These are phyloP conservation scores for Amblyteles armatorius DNA, from an alignment of 2,888 invertebrate species.

Conservation along the genomic window DNA sequence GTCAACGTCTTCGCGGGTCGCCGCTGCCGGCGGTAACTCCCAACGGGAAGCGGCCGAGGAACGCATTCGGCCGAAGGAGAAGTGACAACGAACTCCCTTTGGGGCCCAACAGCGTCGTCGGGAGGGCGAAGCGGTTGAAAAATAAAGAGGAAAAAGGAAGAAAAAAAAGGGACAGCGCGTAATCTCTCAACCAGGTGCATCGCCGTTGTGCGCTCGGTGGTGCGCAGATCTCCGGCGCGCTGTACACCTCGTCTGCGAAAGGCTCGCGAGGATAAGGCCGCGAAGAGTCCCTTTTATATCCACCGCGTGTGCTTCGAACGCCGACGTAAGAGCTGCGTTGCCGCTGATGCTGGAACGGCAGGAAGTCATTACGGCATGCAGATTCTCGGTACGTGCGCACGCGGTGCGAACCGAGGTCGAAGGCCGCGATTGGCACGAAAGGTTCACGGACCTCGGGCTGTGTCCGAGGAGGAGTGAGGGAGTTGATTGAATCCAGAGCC, in stretches of 20 bases:
- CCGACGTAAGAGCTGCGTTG: slow-evolving; percentile 18
- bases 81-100: slow-evolving; percentile 25
- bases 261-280: slow-evolving; percentile 35
- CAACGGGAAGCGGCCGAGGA: slow-evolving; percentile 12
- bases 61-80: slow-evolving; percentile 29
- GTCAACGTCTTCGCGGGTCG: slow-evolving; percentile 51
- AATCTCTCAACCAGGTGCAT: neutral
- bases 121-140: too few relatives aligned
- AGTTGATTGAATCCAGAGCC: slow-evolving; percentile 13
- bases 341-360: slow-evolving; percentile 71
- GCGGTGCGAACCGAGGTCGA: slow-evolving; percentile 67
- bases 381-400: slow-evolving; percentile 73
- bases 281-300: slow-evolving; percentile 40
- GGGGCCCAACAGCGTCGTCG: neutral
- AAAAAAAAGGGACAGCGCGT: neutral
- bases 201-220: neutral
- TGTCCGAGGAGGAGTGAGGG: neutral
- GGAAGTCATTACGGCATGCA: slow-evolving; percentile 82
- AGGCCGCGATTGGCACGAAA: slow-evolving; percentile 46
- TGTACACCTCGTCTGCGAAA: slow-evolving; percentile 49
- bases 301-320: slow-evolving; percentile 17
- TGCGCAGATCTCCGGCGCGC: slow-evolving; percentile 22
- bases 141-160: neutral
- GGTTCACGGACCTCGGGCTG: slow-evolving; percentile 42
- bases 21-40: slow-evolving; percentile 18